Evolutionary conservation across 2,113 vertebrate genomes (phyloP), one percentile per base, ranked within the genome.

Genomic region (Argyrosomus japonicus): DNA sequence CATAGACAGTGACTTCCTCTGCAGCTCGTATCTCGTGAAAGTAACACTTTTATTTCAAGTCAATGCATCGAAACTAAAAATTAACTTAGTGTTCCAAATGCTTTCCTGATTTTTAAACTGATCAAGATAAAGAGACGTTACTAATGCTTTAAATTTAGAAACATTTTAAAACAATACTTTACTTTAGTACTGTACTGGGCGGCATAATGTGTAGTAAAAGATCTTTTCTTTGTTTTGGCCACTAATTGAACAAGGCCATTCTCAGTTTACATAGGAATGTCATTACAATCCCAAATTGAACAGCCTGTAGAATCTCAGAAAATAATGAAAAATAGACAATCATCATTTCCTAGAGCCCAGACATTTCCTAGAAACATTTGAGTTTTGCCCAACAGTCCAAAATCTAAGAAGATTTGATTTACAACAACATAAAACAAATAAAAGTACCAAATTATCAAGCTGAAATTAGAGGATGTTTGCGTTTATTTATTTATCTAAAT

Each of bases 1-100:
- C 63, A 25, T 45, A 82, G 32, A 68, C 54, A 69, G 36, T 29
- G 57, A 79, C 79, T 77, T 73, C 51, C 63, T 83, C 68, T 58
- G 58, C 48, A 62, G 69, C 69, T 58, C 43, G 40, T 8, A 70
- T 51, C 40, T 65, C 7, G 1, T 21, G 23, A 48, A 60, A 61
- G 60, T 36, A 17, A 63, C 47, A 29, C 23, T 23, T 45, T 67
- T 14, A 32, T 62, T 71, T n/a, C 25, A 58, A 36, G 25, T 45
- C 23, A 36, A 58, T 51, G 27, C 50, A 64, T 63, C 23, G 53
- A 11, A 15, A 56, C 5, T 19, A 0, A 75, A 45, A 57, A 58
- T 14, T 15, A 36, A 25, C 25, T 8, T 75, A 75, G 6, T 9
- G 5, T 48, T 43, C 11, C 3, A 17, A 75, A 47, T 17, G 27